A percentile compares a stretch with the other conserved stretches of the same genome.
Conservation (phyloP, 2,113 vertebrate genomes). For the Echinops telfairi region DNA sequence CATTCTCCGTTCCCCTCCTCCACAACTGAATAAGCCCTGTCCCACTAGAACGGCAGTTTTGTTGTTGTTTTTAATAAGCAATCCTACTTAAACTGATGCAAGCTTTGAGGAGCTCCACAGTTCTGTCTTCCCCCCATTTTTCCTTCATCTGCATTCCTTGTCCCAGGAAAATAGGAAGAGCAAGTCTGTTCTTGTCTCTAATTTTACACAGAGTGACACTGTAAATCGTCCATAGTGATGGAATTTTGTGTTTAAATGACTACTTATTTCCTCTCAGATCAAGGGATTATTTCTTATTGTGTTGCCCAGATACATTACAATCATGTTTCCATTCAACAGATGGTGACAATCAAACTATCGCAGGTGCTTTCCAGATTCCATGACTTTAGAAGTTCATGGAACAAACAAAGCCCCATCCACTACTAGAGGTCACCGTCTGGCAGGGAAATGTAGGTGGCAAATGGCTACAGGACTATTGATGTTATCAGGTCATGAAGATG, state of each 20-base stretch:
- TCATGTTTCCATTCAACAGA: not conserved
- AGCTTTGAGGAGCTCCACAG: not conserved
- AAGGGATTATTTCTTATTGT: constrained; percentile 36
- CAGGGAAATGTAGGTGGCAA: not conserved
- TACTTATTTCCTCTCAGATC: constrained; percentile 33
- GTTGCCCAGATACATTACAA: not conserved
- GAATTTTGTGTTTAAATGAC: not conserved
- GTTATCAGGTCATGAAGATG: not conserved
- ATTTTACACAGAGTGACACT: not conserved
- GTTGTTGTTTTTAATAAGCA: not conserved
- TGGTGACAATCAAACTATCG: not conserved
- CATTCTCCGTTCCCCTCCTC: not conserved
- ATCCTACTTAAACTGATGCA: not conserved
- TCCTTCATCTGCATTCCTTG: not conserved
- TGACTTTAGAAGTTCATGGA: not conserved
- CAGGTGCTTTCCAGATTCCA: not conserved
- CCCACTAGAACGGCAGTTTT: not conserved
- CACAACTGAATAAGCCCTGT: not conserved
- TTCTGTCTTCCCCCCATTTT: not conserved
- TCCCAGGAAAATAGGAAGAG: not conserved
- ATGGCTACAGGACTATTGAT: not conserved
- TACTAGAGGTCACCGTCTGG: not conserved
- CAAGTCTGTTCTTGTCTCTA: not conserved
- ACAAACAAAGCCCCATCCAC: not conserved
- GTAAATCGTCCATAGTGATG: not conserved